Conservation (phyloP, 2,113 vertebrate species). For the Andinoacara biseriatus region DNA sequence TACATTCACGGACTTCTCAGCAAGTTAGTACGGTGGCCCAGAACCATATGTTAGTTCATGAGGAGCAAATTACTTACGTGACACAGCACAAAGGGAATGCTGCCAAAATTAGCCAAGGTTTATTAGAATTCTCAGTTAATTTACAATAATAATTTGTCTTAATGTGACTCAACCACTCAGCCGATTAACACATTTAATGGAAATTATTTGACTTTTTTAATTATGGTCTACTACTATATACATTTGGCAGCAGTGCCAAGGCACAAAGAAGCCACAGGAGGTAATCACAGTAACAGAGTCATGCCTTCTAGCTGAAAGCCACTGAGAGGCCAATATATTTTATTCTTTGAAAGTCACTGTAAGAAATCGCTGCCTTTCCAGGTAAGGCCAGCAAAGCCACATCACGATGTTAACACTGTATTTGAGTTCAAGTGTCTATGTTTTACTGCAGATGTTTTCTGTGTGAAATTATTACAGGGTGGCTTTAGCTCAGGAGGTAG, state of each 20-base stretch:
- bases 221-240: not conserved
- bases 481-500: no score
- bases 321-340: not conserved
- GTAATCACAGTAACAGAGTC: not conserved
- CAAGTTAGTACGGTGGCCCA: no score
- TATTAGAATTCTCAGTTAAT: not conserved
- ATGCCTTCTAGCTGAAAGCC: not conserved
- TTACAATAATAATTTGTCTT: conserved; percentile 6
- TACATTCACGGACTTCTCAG: not conserved
- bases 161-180: not conserved
- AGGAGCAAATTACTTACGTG: not conserved
- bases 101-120: not conserved
- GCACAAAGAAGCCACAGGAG: not conserved
- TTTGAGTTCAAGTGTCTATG: not conserved
- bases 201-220: not conserved
- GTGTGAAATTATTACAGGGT: not conserved
- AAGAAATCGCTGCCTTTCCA: no score
- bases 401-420: not conserved
- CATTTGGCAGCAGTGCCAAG: not conserved
- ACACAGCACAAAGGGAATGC: not conserved
- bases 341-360: not conserved
- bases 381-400: not conserved
- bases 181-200: not conserved
- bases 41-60: no score
- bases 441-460: not conserved